Base-by-base conservation (phyloP, 2,797 vertebrate genomes). In the Hypotaenidia philippensis region DNA sequence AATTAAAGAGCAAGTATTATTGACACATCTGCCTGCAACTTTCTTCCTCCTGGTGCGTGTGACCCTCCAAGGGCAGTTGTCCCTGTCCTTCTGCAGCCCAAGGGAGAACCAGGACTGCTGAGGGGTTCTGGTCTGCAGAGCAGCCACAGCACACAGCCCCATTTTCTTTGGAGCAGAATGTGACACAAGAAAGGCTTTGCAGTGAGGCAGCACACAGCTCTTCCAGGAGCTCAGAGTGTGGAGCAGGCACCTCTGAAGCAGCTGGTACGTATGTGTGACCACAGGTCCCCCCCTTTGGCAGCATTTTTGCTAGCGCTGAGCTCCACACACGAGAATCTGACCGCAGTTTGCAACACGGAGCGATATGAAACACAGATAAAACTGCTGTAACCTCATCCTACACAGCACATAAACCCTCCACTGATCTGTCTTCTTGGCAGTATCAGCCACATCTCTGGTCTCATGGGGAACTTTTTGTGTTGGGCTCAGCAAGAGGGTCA, bases 401-500 rank as follows among this genome's bases (percentile, higher is more conserved):
- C 36, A 11, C 47, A n/a, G 15, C 50, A 13, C 41, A 38, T 19
- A 84, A 84, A 40, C 34, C 31, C 34, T 50, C 23, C 0, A 2
- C 26, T 50, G 34, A 6, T 87, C 44, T 26, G 17, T n/a, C 69
- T 1, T 19, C 40, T 75, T 32, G 32, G 52, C 55, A 31, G 5
- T 19, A 69, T 23, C 50, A 45, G 27, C 60, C 2, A 0, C 15
- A 36, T 22, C 5, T 3, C 41, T 71, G 21, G 21, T 70, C 83
- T 78, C 7, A 0, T 32, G 41, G 20, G 75, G 65, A 82, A 63
- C 27, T 86, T 74, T 64, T 74, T 2, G 0, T 23, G 17, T 26
- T 61, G 45, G 75, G 34, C 26, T 87, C 49, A 68, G 45, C 31
- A 82, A 32, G 34, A 83, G 34, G 89, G 84, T 94, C 83, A 85